phyloP scores from a whole-genome alignment of 1,140 invertebrate species.

The Sweltsa coloradensis region DNA sequence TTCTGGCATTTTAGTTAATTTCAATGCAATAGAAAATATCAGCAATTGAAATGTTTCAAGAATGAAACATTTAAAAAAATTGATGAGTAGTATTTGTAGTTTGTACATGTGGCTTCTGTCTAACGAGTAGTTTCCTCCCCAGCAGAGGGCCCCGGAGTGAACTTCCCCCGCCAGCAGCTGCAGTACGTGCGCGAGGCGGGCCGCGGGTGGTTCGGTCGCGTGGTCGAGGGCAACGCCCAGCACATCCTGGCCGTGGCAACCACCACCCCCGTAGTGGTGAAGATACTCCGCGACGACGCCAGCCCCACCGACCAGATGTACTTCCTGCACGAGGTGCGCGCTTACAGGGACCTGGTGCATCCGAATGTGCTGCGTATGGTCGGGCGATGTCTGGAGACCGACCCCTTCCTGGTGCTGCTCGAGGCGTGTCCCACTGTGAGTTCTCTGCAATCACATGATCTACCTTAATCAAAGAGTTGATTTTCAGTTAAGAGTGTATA shows the following conservation, averaged over 20 bases:
- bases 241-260: conserved; percentile 29
- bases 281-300: conserved; percentile 59
- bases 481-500: too few species aligned
- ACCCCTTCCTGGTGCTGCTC: conserved; percentile 50
- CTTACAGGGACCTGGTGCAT: conserved; percentile 50
- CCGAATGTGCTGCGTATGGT: conserved; percentile 45
- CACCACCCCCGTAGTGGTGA: conserved; percentile 41
- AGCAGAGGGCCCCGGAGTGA: conserved; percentile 40
- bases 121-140: neutral
- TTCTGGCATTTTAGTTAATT: neutral
- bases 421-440: conserved; percentile 48
- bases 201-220: conserved; percentile 77
- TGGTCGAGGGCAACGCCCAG: conserved; percentile 57
- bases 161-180: conserved; percentile 63
- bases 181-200: conserved; percentile 75
- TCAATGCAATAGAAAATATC: neutral
- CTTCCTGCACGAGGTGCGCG: conserved; percentile 56
- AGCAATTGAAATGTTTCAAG: too few species aligned
- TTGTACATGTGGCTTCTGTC: neutral
- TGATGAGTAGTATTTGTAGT: neutral
- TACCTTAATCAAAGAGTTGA: too few species aligned
- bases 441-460: conserved; percentile 13
- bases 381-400: conserved; percentile 47
- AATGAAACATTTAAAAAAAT: neutral
- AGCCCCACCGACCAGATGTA: conserved; percentile 48